Conservation (phyloP, 1,140 invertebrate species). For the Chymomyza costata region DNA sequence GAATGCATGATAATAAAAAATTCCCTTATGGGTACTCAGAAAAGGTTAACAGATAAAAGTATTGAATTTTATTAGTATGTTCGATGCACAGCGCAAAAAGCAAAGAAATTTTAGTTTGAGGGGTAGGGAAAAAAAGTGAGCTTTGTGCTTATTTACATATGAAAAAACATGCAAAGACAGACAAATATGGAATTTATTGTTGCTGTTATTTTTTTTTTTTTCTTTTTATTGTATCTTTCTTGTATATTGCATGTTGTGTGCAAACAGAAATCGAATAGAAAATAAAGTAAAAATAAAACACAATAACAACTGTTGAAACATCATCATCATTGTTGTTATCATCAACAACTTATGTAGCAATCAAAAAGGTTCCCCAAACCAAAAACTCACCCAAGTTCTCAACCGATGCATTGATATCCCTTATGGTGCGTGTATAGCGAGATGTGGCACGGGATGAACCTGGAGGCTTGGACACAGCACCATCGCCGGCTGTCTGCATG, state of each 20-base stretch:
- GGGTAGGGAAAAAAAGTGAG: conserved; percentile 10
- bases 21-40: no score
- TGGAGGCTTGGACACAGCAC: conserved; percentile 75
- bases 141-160: conserved; percentile 23
- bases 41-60: no score
- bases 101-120: conserved; percentile 14
- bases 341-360: no score
- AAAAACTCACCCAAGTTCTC: conserved; percentile 82
- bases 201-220: not conserved
- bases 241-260: conserved; percentile 8
- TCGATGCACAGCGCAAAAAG: conserved; percentile 32
- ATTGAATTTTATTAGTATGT: no score
- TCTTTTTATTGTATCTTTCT: no score
- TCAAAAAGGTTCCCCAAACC: not conserved
- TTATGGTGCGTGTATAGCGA: conserved; percentile 77
- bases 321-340: conserved; percentile 10
- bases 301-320: conserved; percentile 32
- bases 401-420: conserved; percentile 82
- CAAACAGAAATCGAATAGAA: conserved; percentile 38
- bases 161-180: conserved; percentile 24
- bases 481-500: conserved; percentile 82
- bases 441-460: conserved; percentile 70
- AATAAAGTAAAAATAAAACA: conserved; percentile 25
- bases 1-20: no score
- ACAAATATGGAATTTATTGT: conserved; percentile 26